Percentiles rank a stretch among this genome's conserved stretches.
Conservation (phyloP, 2,113 vertebrate species). For the Pachypanchax playfairii region DNA sequence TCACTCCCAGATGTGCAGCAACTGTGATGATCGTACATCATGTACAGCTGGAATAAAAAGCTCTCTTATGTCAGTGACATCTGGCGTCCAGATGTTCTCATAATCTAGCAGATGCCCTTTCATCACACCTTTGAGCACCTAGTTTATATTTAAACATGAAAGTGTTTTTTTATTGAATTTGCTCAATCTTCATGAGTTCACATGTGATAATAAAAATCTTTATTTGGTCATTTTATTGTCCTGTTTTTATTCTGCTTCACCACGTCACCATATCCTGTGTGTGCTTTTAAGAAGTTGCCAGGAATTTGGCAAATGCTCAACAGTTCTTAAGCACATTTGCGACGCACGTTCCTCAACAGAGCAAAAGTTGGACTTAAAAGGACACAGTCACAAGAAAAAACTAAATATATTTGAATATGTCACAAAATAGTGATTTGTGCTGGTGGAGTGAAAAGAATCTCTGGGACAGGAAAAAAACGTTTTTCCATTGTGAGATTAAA, state of each 20-base stretch:
- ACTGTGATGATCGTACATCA: slow-evolving; percentile 22
- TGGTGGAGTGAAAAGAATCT: too few species aligned
- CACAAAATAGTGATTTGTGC: too few species aligned
- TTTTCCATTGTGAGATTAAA: too few species aligned
- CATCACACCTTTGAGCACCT: slow-evolving; percentile 34
- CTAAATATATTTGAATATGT: too few species aligned
- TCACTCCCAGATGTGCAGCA: slow-evolving; percentile 9
- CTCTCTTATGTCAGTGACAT: slow-evolving; percentile 29
- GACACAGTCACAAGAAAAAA: too few species aligned
- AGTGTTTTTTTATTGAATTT: slow-evolving; percentile 1
- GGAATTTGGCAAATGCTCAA: slow-evolving; percentile 9
- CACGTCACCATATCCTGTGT: slow-evolving; percentile 20
- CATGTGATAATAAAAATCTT: slow-evolving; percentile 27
- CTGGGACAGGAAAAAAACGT: too few species aligned
- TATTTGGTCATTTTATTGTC: slow-evolving; percentile 25
- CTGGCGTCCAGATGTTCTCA: slow-evolving; percentile 51
- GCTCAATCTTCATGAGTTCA: slow-evolving; percentile 9
- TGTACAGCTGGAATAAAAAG: slow-evolving; percentile 17
- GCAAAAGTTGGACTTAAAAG: background rate
- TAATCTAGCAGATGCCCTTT: slow-evolving; percentile 30
- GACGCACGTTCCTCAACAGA: background rate
- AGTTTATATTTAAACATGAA: slow-evolving; percentile 37
- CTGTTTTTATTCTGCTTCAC: slow-evolving; percentile 28
- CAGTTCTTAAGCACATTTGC: background rate
- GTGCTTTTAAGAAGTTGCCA: slow-evolving; percentile 32